phyloP scores from a whole-genome alignment of 2,888 invertebrate genomes.

The Zaprionus lineosus region DNA sequence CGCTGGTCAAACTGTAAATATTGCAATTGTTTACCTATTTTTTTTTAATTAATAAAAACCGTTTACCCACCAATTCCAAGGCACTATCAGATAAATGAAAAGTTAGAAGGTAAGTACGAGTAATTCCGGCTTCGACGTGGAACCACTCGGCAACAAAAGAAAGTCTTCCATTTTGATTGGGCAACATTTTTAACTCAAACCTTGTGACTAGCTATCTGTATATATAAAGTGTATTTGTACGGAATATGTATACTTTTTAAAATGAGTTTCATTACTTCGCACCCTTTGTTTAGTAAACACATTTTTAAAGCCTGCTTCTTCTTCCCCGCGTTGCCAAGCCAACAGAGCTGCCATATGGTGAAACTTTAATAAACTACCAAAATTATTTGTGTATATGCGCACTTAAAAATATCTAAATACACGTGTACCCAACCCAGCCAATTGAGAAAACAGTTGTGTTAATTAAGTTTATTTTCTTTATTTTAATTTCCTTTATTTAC shows the following conservation, averaged over 20 bases:
- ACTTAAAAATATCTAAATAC: too few relatives aligned
- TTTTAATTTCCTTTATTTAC: conserved; percentile 77
- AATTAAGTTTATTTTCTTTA: conserved; percentile 51
- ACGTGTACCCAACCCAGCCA: too few relatives aligned
- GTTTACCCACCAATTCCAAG: conserved; percentile 89
- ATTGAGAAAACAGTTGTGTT: too few relatives aligned
- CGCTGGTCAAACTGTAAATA: conserved; percentile 85
- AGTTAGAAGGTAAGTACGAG: conserved; percentile 89
- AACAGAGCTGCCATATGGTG: conserved; percentile 44
- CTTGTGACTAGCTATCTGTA: too few relatives aligned
- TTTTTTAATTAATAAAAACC: not conserved
- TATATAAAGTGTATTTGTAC: conserved; percentile 9
- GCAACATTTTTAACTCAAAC: conserved; percentile 1
- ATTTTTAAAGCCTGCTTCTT: conserved; percentile 48
- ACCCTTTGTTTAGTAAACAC: conserved; percentile 36
- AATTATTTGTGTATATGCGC: too few relatives aligned
- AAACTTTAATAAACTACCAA: too few relatives aligned
- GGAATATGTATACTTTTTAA: conserved; percentile 2
- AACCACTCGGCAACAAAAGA: conserved; percentile 93
- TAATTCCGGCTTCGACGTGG: conserved; percentile 89
- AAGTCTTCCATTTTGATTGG: conserved; percentile 63
- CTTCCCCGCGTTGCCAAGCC: conserved; percentile 55
- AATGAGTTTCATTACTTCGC: conserved; percentile 27
- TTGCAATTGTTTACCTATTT: too few relatives aligned
- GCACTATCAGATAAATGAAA: conserved; percentile 90